Conservation (phyloP, 2,113 vertebrate genomes). For the Hiodon tergisus region DNA sequence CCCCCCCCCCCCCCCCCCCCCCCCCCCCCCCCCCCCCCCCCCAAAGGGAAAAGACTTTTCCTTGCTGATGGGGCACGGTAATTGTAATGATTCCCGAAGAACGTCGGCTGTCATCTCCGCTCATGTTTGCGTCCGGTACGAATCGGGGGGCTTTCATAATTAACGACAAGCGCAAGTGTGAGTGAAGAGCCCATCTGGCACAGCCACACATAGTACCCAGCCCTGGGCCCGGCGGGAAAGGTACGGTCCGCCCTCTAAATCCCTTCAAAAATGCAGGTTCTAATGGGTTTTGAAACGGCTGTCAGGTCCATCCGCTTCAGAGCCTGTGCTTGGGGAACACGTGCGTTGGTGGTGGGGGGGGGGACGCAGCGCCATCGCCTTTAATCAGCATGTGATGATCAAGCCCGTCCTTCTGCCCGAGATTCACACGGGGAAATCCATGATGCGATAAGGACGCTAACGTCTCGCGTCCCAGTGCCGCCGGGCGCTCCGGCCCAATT, state of each 20-base stretch:
- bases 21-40: no score
- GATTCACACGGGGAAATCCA: no score
- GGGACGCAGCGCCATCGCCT: conserved; percentile 41
- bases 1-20: no score
- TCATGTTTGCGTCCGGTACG: conserved; percentile 7
- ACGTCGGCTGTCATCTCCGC: not conserved
- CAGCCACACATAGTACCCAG: conserved; percentile 14
- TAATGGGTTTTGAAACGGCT: conserved; percentile 29
- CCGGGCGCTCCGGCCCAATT: no score
- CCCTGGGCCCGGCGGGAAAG: conserved; percentile 14
- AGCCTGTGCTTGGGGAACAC: conserved; percentile 3
- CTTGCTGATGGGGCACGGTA: not conserved
- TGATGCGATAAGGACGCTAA: no score
- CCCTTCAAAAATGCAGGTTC: conserved; percentile 14
- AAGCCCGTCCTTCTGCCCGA: conserved; percentile 25
- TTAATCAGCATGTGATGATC: not conserved
- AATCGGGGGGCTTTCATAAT: conserved; percentile 25
- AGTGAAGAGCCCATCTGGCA: conserved; percentile 26
- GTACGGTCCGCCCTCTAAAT: conserved; percentile 9
- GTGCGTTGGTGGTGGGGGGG: conserved; percentile 23
- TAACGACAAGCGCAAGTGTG: conserved; percentile 16
- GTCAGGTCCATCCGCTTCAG: conserved; percentile 30
- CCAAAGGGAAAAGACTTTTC: not conserved
- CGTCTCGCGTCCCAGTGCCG: no score
- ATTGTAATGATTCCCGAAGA: not conserved